Evolutionary conservation across 1,140 invertebrate genomes (phyloP).

Genomic region (Pachyrhynchus sulphureomaculatus): DNA sequence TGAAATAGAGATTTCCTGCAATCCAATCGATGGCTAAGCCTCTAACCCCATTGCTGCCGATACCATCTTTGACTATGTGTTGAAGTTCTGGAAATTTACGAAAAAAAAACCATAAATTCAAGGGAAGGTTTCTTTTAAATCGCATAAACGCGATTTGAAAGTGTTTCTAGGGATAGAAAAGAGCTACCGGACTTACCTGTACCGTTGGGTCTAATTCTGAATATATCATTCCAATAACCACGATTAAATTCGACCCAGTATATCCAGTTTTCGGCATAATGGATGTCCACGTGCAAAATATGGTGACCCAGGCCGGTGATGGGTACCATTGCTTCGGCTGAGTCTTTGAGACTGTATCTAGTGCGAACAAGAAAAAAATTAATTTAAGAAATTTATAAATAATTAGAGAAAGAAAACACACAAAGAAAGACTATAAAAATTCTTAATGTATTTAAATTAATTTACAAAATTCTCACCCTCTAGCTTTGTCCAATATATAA

Average conservation of each 20-base stretch:
- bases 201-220: constrained; percentile 84
- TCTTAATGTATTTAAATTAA: too few relatives aligned
- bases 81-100: constrained; percentile 66
- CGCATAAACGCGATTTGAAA: too few relatives aligned
- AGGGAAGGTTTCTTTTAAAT: too few relatives aligned
- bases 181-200: constrained; percentile 56
- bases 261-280: constrained; percentile 86
- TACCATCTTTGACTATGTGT: constrained; percentile 85
- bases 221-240: constrained; percentile 90
- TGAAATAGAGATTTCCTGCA: constrained; percentile 95
- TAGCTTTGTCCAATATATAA: too few relatives aligned
- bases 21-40: constrained; percentile 96
- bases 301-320: constrained; percentile 87
- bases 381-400: too few relatives aligned
- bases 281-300: constrained; percentile 86
- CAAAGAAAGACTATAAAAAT: too few relatives aligned
- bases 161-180: too few relatives aligned
- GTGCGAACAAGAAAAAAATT: too few relatives aligned
- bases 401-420: too few relatives aligned
- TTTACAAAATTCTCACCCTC: too few relatives aligned
- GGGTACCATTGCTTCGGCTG: constrained; percentile 90
- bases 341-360: constrained; percentile 82
- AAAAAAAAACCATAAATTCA: too few relatives aligned
- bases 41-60: constrained; percentile 92
- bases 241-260: constrained; percentile 97